Percentiles rank a stretch among this genome's conserved stretches.
Conservation (phyloP, 2,888 invertebrate genomes). For the Phyto melanocephala region DNA sequence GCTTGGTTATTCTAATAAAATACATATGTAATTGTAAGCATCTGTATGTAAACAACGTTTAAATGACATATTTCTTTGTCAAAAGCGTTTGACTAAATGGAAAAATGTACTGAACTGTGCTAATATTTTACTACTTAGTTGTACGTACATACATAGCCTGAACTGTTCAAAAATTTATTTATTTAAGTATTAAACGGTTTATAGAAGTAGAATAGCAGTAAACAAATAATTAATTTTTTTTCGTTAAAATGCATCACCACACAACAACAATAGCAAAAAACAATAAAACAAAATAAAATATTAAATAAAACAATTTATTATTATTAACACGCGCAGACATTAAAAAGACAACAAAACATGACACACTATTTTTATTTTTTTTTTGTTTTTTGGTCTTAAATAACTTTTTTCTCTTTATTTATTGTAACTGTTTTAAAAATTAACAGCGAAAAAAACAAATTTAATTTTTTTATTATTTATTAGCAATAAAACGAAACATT, state of each 20-base stretch:
- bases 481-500: neutral
- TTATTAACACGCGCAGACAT: conserved; percentile 44
- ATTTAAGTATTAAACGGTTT: conserved; percentile 35
- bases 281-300: neutral
- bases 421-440: neutral
- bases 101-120: too few relatives aligned
- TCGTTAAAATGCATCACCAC: conserved; percentile 8
- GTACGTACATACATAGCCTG: too few relatives aligned
- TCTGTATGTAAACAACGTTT: too few relatives aligned
- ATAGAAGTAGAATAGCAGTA: conserved; percentile 36
- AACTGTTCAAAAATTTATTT: too few relatives aligned
- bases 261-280: neutral
- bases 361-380: neutral
- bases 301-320: conserved; percentile 41
- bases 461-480: neutral
- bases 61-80: too few relatives aligned
- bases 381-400: neutral
- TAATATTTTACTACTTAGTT: too few relatives aligned
- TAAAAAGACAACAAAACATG: conserved; percentile 16
- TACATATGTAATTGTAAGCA: too few relatives aligned
- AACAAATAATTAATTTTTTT: neutral
- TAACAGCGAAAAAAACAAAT: neutral
- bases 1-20: too few relatives aligned
- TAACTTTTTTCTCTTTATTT: neutral
- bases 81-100: too few relatives aligned